phyloP scores from a whole-genome alignment of 2,797 vertebrate species.

The Leucoraja ocellata region DNA sequence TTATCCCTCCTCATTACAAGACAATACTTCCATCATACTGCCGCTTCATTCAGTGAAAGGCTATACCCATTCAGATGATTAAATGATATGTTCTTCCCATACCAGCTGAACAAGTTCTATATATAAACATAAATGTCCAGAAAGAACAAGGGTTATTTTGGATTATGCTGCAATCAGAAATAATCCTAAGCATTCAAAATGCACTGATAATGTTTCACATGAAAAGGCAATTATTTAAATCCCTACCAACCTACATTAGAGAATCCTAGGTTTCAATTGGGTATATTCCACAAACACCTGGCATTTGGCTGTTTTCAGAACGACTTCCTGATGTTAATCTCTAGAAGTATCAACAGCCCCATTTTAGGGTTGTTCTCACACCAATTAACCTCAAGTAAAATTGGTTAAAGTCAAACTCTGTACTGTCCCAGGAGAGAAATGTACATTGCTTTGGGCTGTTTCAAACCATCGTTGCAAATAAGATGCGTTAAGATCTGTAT shows the following conservation, averaged over 20 bases:
- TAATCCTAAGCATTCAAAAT: background rate
- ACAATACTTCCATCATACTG: background rate
- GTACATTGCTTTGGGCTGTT: background rate
- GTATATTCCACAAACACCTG: background rate
- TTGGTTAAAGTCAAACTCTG: background rate
- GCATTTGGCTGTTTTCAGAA: background rate
- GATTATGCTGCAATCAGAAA: background rate
- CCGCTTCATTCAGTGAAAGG: background rate
- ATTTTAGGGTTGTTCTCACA: background rate
- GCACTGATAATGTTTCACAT: background rate
- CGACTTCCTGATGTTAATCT: background rate
- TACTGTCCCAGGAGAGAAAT: background rate
- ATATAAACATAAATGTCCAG: background rate
- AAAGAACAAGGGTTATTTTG: background rate
- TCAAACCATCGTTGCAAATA: background rate
- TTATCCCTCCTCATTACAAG: background rate
- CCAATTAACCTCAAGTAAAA: background rate
- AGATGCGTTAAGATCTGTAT: background rate
- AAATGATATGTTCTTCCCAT: background rate
- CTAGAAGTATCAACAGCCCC: background rate
- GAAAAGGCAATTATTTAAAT: background rate
- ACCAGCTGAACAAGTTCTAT: background rate
- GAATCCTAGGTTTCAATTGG: background rate
- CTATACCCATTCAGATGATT: background rate
- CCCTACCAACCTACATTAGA: background rate